phyloP scores from a whole-genome alignment of 2,888 invertebrate species.

The Dasypolia templi region DNA sequence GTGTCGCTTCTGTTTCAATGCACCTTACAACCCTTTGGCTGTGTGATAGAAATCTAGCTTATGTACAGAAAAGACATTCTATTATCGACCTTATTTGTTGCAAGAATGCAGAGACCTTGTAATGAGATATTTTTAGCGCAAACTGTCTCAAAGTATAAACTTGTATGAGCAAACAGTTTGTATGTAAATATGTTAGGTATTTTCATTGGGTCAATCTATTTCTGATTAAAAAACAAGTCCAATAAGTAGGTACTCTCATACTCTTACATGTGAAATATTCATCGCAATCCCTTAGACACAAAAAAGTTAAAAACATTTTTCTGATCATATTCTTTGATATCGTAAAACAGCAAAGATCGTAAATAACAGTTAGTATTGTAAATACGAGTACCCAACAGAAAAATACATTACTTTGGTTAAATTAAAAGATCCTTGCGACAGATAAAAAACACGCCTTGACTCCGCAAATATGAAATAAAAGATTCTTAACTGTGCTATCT shows the following conservation, averaged over 20 bases:
- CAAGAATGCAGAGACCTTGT: constrained; percentile 27
- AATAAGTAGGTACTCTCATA: not conserved
- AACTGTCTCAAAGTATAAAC: not conserved
- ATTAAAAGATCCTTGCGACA: not conserved
- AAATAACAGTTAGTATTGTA: constrained; percentile 21
- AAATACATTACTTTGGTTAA: constrained; percentile 8
- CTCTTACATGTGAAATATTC: not conserved
- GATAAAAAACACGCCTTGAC: not conserved
- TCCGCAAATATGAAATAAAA: constrained; percentile 7
- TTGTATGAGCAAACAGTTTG: not conserved
- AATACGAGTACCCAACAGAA: constrained; percentile 11
- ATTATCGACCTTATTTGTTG: constrained; percentile 22
- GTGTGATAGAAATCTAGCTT: constrained; percentile 50
- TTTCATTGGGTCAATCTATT: constrained; percentile 9
- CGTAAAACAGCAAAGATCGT: constrained; percentile 3
- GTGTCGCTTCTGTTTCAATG: constrained; percentile 27
- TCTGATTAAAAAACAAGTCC: constrained; percentile 8
- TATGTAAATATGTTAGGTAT: not conserved
- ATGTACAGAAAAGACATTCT: constrained; percentile 37
- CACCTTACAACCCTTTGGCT: constrained; percentile 27
- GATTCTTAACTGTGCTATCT: not conserved
- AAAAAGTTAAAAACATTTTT: constrained; percentile 2
- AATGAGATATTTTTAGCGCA: constrained; percentile 17
- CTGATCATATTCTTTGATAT: constrained; percentile 17
- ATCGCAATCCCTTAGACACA: not conserved